Percentiles rank a stretch among this genome's conserved stretches.
phyloP scores from a whole-genome alignment of 2,888 invertebrate genomes.

The Temnothorax ravouxi region DNA sequence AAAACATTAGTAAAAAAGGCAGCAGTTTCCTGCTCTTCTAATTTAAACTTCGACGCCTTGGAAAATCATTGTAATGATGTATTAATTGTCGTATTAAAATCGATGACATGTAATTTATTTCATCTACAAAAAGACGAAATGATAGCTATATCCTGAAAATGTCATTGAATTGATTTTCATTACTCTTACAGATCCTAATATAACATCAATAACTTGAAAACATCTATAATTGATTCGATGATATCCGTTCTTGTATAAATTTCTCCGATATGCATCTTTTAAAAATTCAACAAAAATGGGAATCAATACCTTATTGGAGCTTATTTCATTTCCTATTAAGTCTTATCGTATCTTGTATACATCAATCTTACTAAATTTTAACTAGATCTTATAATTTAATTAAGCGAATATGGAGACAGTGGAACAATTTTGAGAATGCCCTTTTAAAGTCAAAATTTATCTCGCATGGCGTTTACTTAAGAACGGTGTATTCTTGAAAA shows the following conservation, averaged over 20 bases:
- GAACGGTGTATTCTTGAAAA: conserved; percentile 34
- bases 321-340: conserved; percentile 25
- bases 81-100: background rate
- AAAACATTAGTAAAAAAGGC: background rate
- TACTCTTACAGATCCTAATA: background rate
- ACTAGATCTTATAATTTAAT: background rate
- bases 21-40: background rate
- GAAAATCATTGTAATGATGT: background rate
- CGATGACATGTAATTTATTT: background rate
- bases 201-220: background rate
- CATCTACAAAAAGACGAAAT: background rate
- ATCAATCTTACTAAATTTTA: background rate
- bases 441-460: conserved; percentile 24
- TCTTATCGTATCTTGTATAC: background rate
- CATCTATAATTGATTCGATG: background rate
- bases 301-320: background rate
- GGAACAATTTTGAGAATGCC: conserved; percentile 13
- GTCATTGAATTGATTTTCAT: background rate
- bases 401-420: background rate
- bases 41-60: background rate
- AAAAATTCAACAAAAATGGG: background rate
- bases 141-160: background rate
- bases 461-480: conserved; percentile 12
- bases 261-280: background rate
- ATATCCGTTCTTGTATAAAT: background rate